Evolutionary conservation across 2,113 vertebrate genomes (phyloP), one percentile per base, ranked within the genome.

Genomic region (Tyto alba): DNA sequence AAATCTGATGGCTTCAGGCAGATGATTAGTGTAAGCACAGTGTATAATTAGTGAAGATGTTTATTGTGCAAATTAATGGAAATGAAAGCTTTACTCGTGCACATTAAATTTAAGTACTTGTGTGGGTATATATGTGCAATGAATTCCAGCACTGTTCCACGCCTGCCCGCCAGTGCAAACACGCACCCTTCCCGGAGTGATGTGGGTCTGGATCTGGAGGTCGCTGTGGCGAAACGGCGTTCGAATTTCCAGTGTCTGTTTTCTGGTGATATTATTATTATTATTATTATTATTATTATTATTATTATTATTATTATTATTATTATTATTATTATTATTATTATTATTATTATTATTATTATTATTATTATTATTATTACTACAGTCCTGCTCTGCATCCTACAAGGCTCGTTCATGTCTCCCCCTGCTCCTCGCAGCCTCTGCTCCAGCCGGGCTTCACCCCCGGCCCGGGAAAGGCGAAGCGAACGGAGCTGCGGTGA

Each of bases 1-100:
- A 79, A 77, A 41, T 38, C 62, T 36, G 53, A 59, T 78, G 91
- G 68, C 95, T 87, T 15, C 79, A 48, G 93, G 95, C 89, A 92
- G 86, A 80, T 81, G 92, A 86, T 95, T 89, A 94, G 91, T 62
- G 85, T 57, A 38, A 92, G 93, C 63, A 45, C 40, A 26, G 68
- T 3, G 36, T 16, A 29, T 91, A 94, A 95, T 93, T 95, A 86
- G 72, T 38, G 74, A 80, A 64, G 88, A 84, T 85, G 73, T 84
- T 93, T 91, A 78, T 82, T 1, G 85, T 94, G 91, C 80, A 72
- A 78, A 86, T 75, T 48, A 85, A 53, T 43, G 89, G 92, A 62
- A 66, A 57, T 26, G 68, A 78, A 89, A 78, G 68, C 67, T 76
- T 96, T 66, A 66, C 55, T 67, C 43, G 45, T 88, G 77, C 75